Evolutionary conservation across 2,888 invertebrate genomes (phyloP), one percentile per base, ranked within the genome.

Genomic region (Coelinius sp.): DNA sequence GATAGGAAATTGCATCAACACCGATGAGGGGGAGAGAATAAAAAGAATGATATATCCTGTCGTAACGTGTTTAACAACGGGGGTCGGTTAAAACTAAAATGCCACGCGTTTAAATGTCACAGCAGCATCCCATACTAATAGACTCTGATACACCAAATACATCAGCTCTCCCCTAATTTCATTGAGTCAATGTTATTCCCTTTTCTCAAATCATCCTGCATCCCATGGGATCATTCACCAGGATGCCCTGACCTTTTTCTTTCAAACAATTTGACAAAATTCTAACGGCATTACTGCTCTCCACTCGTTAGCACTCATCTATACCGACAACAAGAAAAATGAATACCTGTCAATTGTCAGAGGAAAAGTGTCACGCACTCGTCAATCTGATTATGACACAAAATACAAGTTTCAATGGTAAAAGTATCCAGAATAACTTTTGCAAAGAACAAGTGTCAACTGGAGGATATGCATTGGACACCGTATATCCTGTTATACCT

Each of bases 401-500:
- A 27, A 56, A 22, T 52, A 1, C 7, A 10, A 56, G n/a, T 24
- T 12, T 24, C 6, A 14, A 17, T 1, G n/a, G 25, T 14, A 59
- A 31, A 31, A 59, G 2, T 8, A 59, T n/a, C 7, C 27, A 27
- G 27, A n/a, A 59, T 31, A 71, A 68, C n/a, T n/a, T n/a, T 64
- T 71, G 66, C 46, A 35, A 52, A 59, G 53, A 65, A 68, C 68
- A 65, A 63, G 41, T 41, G 14, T 63, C 24, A 22, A 59, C 59
- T 22, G 75, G 77, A 82, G 85, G 84, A 85, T 86, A 85, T 85
- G 83, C 85, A 87, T 85, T 82, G 87, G 87, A 86, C 87, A 86
- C 86, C 84, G 83, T 83, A 84, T 86, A 87, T 87, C 87, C 87
- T 87, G 87, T 85, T 87, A 87, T 87, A 85, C 84, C 85, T 81